phyloP scores from a whole-genome alignment of 2,113 vertebrate genomes.

The Callionymus lyra region DNA sequence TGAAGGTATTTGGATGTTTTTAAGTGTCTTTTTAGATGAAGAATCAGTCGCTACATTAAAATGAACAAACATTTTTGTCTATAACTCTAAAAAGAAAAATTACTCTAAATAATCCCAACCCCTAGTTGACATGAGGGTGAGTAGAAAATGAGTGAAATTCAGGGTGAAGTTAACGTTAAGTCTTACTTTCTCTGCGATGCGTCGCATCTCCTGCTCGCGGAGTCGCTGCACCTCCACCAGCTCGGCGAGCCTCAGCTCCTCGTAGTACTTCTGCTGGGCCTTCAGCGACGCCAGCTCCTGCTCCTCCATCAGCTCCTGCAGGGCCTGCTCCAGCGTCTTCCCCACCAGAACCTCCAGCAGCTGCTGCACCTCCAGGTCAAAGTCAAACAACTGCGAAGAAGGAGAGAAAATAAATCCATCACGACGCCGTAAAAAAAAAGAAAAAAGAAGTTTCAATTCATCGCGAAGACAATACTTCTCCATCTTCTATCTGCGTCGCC shows the following conservation, averaged over 20 bases:
- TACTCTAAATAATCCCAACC: too few species aligned
- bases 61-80: too few species aligned
- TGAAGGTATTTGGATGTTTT: too few species aligned
- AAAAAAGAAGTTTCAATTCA: too few species aligned
- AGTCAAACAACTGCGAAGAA: slow-evolving; percentile 83
- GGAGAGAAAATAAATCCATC: too few species aligned
- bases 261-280: slow-evolving; percentile 63
- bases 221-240: slow-evolving; percentile 82
- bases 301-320: slow-evolving; percentile 91
- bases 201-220: slow-evolving; percentile 79
- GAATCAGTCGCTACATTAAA: too few species aligned
- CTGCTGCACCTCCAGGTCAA: slow-evolving; percentile 84
- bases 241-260: slow-evolving; percentile 72
- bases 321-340: slow-evolving; percentile 84
- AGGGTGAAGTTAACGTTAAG: too few species aligned
- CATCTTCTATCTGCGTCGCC: slow-evolving; percentile 82
- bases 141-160: too few species aligned
- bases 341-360: slow-evolving; percentile 85
- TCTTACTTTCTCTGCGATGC: slow-evolving; percentile 70
- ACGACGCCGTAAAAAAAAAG: too few species aligned
- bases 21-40: too few species aligned
- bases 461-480: slow-evolving; percentile 71
- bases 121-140: too few species aligned
- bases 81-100: too few species aligned
- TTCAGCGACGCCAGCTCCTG: slow-evolving; percentile 79